phyloP scores from a whole-genome alignment of 1,140 invertebrate species.

The Drosophila santomea region DNA sequence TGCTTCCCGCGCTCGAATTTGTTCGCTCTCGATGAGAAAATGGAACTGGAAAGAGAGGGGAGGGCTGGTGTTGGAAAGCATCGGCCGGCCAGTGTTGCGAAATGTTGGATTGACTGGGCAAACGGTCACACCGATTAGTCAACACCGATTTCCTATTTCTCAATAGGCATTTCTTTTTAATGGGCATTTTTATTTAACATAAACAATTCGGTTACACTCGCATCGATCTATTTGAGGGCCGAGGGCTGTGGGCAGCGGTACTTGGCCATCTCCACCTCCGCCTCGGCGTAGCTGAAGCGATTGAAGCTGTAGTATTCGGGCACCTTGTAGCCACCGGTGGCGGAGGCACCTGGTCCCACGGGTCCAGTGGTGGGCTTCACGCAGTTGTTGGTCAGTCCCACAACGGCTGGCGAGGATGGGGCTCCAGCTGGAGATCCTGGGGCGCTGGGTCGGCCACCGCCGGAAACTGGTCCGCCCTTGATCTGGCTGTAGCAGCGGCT shows the following conservation, averaged over 20 bases:
- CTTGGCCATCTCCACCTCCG: conserved; percentile 93
- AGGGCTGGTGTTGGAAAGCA: conserved; percentile 12
- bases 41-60: conserved; percentile 43
- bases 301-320: conserved; percentile 95
- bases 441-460: conserved; percentile 25
- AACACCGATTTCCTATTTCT: neutral
- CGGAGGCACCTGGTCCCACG: conserved; percentile 90
- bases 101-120: neutral
- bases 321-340: conserved; percentile 91
- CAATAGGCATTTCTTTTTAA: conserved; percentile 17
- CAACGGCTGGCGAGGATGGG: conserved; percentile 83
- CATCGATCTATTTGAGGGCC: conserved; percentile 57
- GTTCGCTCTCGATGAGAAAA: conserved; percentile 58
- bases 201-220: conserved; percentile 2
- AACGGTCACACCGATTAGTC: conserved; percentile 1
- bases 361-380: conserved; percentile 86
- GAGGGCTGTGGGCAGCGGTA: conserved; percentile 90
- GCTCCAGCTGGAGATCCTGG: neutral
- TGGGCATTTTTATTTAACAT: conserved; percentile 32
- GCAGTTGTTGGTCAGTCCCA: conserved; percentile 87
- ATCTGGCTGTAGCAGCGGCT: conserved; percentile 69
- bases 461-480: conserved; percentile 39
- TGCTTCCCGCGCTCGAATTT: conserved; percentile 48
- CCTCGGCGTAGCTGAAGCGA: conserved; percentile 91
- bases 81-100: neutral